Base-by-base conservation (phyloP, 2,797 vertebrate genomes). In the Hapalemur alaotrensis region DNA sequence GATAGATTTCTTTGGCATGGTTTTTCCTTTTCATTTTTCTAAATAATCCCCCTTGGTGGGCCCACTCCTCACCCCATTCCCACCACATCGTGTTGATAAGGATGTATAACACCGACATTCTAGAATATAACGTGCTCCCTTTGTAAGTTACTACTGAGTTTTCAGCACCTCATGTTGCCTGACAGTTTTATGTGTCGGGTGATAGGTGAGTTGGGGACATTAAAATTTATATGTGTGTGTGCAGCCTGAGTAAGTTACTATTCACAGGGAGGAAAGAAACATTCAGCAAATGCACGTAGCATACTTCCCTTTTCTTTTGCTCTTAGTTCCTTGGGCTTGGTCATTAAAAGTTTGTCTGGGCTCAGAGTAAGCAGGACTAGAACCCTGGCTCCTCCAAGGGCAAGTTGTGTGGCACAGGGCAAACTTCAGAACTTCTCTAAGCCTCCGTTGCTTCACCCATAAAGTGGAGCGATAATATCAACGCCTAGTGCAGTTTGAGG, bases 1-100 rank as follows among this genome's bases (percentile, higher is more conserved):
- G 61, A 80, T 32, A 93, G 96, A 86, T 50, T 84, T 91, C 76
- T 94, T 79, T 78, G 70, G 95, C 38, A 82, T 10, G 35, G 30
- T 73, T 70, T 50, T 91, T 76, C 43, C 48, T 65, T 70, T 48
- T 20, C 12, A 23, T 69, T 73, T 84, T 84, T 67, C 43, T 38
- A 67, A 75, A 61, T 52, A 67, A 82, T 54, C 43, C 57, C 70
- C 48, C 10, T 69, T 4, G 14, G 65, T 57, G 25, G 94, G 50
- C 86, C 52, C 73, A 30, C 14, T 48, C 32, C 32, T 38, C 25
- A 38, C 25, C 12, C 32, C 10, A 17, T 28, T 59, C 57, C n/a
- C 13, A 38, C 43, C 15, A 59, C 23, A 67, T 41, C 25, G 48
- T 46, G 22, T 82, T 25, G 18, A 65, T 14, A 81, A n/a, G 52